Conservation (phyloP, 1,140 invertebrate species). For the Drepana arcuata region DNA sequence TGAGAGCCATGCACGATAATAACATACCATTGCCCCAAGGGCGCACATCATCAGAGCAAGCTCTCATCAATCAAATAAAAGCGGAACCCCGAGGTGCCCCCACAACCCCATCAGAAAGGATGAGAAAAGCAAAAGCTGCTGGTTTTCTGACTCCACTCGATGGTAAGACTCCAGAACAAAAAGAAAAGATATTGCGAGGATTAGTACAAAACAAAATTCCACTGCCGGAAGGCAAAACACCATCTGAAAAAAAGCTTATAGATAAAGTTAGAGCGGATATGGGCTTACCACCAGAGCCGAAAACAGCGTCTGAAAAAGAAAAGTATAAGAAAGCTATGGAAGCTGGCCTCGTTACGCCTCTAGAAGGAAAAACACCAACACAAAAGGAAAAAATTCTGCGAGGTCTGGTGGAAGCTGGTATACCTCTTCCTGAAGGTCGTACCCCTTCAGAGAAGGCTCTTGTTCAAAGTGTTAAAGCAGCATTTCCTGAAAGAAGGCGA, state of each 20-base stretch:
- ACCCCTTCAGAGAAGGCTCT: slow-evolving; percentile 23
- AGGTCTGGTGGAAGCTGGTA: slow-evolving; percentile 21
- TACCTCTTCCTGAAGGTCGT: slow-evolving; percentile 25
- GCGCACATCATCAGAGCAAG: slow-evolving; percentile 18
- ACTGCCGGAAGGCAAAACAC: slow-evolving; percentile 14
- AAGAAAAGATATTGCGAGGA: slow-evolving; percentile 16
- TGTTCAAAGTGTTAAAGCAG: slow-evolving; percentile 6
- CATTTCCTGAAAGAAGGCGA: not conserved
- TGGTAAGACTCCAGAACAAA: slow-evolving; percentile 12
- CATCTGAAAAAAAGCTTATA: slow-evolving; percentile 13
- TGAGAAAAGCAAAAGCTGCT: slow-evolving; percentile 9
- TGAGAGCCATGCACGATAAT: slow-evolving; percentile 4
- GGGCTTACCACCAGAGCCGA: slow-evolving; percentile 11
- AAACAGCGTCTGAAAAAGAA: slow-evolving; percentile 11
- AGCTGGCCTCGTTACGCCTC: slow-evolving; percentile 26
- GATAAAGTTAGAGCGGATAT: slow-evolving; percentile 13
- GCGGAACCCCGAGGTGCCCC: not conserved
- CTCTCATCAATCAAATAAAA: slow-evolving; percentile 9
- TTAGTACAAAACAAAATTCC: slow-evolving; percentile 11
- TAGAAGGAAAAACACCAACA: slow-evolving; percentile 25
- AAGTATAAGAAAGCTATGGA: slow-evolving; percentile 16
- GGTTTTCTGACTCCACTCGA: slow-evolving; percentile 12
- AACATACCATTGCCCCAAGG: slow-evolving; percentile 22
- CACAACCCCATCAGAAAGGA: slow-evolving; percentile 10
- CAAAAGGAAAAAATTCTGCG: slow-evolving; percentile 27